Conservation (phyloP, 2,888 invertebrate species). For the Alviniconcha strummeri region DNA sequence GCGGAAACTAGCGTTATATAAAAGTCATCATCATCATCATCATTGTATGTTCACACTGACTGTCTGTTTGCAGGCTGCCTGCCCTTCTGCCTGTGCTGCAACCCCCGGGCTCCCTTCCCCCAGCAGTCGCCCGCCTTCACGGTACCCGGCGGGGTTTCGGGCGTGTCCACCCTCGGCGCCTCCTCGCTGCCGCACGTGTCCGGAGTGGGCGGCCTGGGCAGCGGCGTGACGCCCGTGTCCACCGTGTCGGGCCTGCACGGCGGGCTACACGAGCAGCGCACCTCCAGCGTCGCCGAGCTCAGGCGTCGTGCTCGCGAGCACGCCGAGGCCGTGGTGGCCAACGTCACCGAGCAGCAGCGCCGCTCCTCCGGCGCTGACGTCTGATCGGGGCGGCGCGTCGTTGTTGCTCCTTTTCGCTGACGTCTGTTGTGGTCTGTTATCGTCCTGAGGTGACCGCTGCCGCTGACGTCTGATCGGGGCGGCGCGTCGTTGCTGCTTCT, state of each 20-base stretch:
- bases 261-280: slow-evolving; percentile 80
- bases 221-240: neutral
- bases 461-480: no score
- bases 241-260: neutral
- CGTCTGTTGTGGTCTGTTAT: no score
- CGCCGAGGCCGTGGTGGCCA: slow-evolving; percentile 83
- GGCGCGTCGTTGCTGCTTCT: no score
- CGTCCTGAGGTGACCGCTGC: neutral
- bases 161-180: slow-evolving; percentile 8
- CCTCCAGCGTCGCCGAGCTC: slow-evolving; percentile 92
- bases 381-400: neutral
- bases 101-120: slow-evolving; percentile 33
- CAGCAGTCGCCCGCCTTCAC: slow-evolving; percentile 35
- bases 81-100: slow-evolving; percentile 47
- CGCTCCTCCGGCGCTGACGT: slow-evolving; percentile 2
- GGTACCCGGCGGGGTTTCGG: slow-evolving; percentile 7
- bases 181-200: slow-evolving; percentile 10
- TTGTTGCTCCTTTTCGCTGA: no score
- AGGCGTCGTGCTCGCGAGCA: slow-evolving; percentile 95
- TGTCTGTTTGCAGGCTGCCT: slow-evolving; percentile 30
- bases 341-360: slow-evolving; percentile 42
- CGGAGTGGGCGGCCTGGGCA: neutral
- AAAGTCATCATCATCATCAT: no score
- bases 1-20: no score
- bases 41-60: no score